Percentiles rank a stretch among this genome's conserved stretches.
phyloP scores from a whole-genome alignment of 92 coral and sea anemone species.

The Blastomussa wellsi region DNA sequence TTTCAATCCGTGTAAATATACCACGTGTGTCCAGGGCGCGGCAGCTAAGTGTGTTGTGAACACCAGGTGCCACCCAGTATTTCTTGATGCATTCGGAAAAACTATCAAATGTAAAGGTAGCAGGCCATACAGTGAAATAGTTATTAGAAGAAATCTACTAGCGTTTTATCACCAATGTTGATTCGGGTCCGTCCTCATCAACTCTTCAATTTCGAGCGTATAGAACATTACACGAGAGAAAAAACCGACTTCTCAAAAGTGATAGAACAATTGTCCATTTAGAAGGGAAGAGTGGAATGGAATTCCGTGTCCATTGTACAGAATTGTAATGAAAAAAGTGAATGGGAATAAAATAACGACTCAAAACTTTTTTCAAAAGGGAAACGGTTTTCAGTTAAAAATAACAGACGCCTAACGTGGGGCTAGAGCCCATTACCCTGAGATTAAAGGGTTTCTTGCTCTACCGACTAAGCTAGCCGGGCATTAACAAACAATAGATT shows the following conservation, averaged over 20 bases:
- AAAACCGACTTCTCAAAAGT: not conserved
- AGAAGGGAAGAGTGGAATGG: not conserved
- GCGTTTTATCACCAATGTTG: not conserved
- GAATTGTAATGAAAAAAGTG: too few relatives aligned
- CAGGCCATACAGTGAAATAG: not conserved
- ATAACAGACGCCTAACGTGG: constrained; percentile 1
- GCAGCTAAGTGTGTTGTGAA: constrained; percentile 96
- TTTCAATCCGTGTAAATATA: constrained; percentile 90
- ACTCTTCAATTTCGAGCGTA: too few relatives aligned
- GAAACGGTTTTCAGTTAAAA: not conserved
- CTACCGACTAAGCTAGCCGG: constrained; percentile 46
- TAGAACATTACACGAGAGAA: not conserved
- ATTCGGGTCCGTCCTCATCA: too few relatives aligned
- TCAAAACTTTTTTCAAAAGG: not conserved
- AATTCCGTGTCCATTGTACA: not conserved
- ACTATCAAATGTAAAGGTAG: constrained; percentile 89
- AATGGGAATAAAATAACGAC: not conserved
- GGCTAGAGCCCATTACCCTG: constrained; percentile 90
- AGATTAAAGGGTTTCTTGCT: constrained; percentile 61
- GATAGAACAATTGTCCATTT: not conserved
- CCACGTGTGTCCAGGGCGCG: constrained; percentile 81
- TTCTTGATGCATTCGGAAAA: constrained; percentile 88
- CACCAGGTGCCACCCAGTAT: constrained; percentile 94
- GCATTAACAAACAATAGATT: constrained; percentile 1
- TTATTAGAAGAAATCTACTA: not conserved